phyloP scores from a whole-genome alignment of 1,140 invertebrate genomes.

The Meloidogyne floridensis region DNA sequence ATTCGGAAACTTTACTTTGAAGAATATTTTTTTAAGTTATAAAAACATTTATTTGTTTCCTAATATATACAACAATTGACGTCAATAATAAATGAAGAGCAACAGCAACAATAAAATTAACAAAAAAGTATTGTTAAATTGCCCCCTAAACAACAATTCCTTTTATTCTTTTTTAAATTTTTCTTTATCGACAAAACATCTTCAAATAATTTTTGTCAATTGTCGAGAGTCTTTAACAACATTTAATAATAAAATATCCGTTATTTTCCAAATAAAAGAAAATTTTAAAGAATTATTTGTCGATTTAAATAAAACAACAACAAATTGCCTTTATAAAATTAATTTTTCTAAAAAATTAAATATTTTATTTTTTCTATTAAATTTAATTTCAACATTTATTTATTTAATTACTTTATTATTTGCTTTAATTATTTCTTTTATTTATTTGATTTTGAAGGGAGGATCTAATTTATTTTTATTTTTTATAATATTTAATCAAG shows the following conservation, averaged over 20 bases:
- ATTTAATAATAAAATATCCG: background rate
- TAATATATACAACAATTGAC: background rate
- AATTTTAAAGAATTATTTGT: too few species aligned
- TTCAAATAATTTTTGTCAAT: slow-evolving; percentile 5
- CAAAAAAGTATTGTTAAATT: background rate
- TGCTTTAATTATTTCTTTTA: background rate
- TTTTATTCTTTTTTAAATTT: background rate
- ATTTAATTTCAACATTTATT: too few species aligned
- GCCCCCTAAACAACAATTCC: background rate
- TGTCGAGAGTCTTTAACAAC: background rate
- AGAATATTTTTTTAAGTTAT: too few species aligned
- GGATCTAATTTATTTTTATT: background rate
- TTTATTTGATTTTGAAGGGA: background rate
- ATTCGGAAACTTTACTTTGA: too few species aligned
- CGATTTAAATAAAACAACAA: too few species aligned
- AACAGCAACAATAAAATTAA: background rate
- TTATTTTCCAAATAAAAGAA: background rate
- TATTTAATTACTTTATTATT: background rate
- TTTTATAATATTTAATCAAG: background rate
- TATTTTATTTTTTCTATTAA: too few species aligned
- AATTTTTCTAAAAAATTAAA: too few species aligned
- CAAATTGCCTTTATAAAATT: too few species aligned
- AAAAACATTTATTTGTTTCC: too few species aligned
- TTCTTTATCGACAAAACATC: background rate
- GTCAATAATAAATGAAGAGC: background rate